Percentiles rank a stretch among this genome's conserved stretches.
phyloP scores from a whole-genome alignment of 2,888 invertebrate species.

The Carabus problematicus region DNA sequence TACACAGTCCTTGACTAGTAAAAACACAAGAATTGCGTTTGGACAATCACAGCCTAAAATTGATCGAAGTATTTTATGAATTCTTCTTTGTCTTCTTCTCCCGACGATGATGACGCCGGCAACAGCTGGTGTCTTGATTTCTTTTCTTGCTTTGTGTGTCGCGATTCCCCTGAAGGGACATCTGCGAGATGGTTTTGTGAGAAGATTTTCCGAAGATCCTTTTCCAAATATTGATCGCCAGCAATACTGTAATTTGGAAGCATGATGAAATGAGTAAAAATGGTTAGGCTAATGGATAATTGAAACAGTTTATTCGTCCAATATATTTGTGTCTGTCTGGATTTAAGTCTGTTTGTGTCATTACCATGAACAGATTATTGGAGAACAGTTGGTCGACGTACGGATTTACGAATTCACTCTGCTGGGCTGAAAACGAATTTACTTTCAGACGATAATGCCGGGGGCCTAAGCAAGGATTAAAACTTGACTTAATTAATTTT shows the following conservation, averaged over 20 bases:
- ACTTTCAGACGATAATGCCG: constrained; percentile 32
- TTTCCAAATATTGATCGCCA: neutral
- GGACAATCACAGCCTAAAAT: constrained; percentile 71
- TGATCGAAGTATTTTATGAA: constrained; percentile 41
- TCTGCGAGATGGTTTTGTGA: neutral
- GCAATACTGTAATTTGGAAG: too few species aligned
- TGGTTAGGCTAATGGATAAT: constrained; percentile 2
- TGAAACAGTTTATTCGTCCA: constrained; percentile 6
- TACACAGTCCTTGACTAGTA: constrained; percentile 67
- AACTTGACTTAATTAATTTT: constrained; percentile 37
- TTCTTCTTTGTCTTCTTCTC: constrained; percentile 24
- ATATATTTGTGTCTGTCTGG: neutral
- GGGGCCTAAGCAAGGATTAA: constrained; percentile 26
- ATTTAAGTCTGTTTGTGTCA: neutral
- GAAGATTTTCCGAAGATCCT: neutral
- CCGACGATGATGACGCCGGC: neutral
- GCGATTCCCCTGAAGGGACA: too few species aligned
- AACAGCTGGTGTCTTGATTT: neutral
- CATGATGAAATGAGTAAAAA: constrained; percentile 17
- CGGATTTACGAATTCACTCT: neutral
- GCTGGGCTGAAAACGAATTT: constrained; percentile 7
- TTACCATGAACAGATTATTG: neutral
- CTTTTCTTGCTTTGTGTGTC: neutral
- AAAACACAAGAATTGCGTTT: constrained; percentile 71
- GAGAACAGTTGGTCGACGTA: neutral